phyloP scores from a whole-genome alignment of 1,140 invertebrate species.

The Habropoda laboriosa region DNA sequence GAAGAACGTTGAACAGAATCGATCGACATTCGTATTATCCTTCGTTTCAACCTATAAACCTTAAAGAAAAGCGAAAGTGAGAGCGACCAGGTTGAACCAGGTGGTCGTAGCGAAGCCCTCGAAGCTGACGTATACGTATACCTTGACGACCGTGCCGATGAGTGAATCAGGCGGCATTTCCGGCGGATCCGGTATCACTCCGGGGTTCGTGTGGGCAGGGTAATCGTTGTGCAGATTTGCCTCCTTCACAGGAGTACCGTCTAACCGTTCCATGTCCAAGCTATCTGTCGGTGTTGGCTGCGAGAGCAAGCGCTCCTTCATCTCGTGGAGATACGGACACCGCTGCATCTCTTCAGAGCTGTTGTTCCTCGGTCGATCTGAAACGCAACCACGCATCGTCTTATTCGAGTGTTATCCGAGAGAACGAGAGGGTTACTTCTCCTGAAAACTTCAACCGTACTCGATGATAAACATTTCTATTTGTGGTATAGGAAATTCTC shows the following conservation, averaged over 20 bases:
- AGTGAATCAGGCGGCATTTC: constrained; percentile 84
- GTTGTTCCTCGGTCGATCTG: constrained; percentile 75
- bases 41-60: not conserved
- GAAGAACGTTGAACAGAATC: not conserved
- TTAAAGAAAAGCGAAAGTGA: not conserved
- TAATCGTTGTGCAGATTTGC: constrained; percentile 81
- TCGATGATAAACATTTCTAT: not conserved
- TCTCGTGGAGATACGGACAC: constrained; percentile 94
- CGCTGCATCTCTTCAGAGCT: constrained; percentile 87
- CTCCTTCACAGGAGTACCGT: constrained; percentile 80
- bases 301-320: constrained; percentile 92
- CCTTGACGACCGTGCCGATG: constrained; percentile 93
- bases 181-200: constrained; percentile 84
- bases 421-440: too few relatives aligned
- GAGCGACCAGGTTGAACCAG: not conserved
- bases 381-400: constrained; percentile 12
- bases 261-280: constrained; percentile 81
- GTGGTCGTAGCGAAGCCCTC: not conserved
- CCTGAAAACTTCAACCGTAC: not conserved
- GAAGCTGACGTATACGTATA: constrained; percentile 78
- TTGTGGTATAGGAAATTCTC: too few relatives aligned
- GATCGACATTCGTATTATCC: not conserved
- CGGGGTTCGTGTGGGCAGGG: constrained; percentile 80
- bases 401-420: not conserved
- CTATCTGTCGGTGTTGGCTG: constrained; percentile 83